Evolutionary conservation across 2,888 invertebrate species (phyloP).

Genomic region (Choreutis nemorana): DNA sequence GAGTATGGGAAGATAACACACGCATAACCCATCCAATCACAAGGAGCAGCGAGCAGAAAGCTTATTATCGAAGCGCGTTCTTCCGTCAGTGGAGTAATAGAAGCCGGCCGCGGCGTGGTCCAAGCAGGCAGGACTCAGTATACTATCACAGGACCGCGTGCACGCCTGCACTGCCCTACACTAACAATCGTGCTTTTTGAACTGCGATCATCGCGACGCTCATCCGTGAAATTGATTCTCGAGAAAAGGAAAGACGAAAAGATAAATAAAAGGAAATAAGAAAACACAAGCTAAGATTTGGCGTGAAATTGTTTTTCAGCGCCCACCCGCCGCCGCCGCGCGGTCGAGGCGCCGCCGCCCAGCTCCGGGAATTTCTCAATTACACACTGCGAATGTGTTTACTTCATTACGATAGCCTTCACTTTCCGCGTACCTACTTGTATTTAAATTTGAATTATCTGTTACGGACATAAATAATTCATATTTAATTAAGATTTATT

Average conservation of each 20-base stretch:
- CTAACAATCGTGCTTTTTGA: conserved; percentile 51
- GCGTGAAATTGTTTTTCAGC: conserved; percentile 67
- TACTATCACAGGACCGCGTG: conserved; percentile 15
- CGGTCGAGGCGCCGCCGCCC: conserved; percentile 28
- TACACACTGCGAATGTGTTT: conserved; percentile 59
- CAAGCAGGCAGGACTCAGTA: conserved; percentile 12
- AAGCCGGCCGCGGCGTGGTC: conserved; percentile 16
- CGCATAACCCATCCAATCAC: conserved; percentile 59
- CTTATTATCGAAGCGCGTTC: conserved; percentile 52
- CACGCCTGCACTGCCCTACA: conserved; percentile 28
- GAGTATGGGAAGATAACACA: conserved; percentile 53
- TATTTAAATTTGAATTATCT: no score
- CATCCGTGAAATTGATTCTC: conserved; percentile 68
- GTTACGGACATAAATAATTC: no score
- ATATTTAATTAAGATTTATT: no score
- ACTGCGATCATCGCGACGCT: conserved; percentile 63
- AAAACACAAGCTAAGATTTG: conserved; percentile 67
- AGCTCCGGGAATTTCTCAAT: conserved; percentile 62
- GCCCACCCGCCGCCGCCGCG: conserved; percentile 41
- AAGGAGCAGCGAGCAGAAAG: conserved; percentile 53
- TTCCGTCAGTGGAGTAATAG: conserved; percentile 44
- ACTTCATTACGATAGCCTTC: conserved; percentile 45
- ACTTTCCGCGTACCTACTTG: conserved; percentile 11
- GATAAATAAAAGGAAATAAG: conserved; percentile 68
- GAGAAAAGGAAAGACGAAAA: conserved; percentile 64